phyloP scores from a whole-genome alignment of 1,140 invertebrate genomes.

The Harlomillsia oculata region DNA sequence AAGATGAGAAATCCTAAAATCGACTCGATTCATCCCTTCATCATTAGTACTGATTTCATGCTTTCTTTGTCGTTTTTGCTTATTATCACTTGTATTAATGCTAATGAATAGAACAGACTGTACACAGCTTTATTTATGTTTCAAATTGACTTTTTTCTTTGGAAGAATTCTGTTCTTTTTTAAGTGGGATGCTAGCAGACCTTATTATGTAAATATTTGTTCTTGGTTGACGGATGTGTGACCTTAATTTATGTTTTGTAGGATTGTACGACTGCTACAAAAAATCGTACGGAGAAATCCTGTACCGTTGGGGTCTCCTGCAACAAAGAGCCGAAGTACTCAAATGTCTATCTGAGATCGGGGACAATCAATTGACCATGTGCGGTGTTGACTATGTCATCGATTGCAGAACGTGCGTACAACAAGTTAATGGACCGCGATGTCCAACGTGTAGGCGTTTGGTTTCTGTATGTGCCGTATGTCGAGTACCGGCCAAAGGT shows the following conservation, averaged over 20 bases:
- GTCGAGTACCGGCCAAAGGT: constrained; percentile 74
- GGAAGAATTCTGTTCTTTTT: too few relatives aligned
- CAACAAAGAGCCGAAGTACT: constrained; percentile 69
- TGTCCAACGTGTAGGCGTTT: constrained; percentile 62
- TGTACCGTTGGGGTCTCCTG: constrained; percentile 71
- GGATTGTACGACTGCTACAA: constrained; percentile 76
- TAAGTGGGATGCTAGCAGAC: too few relatives aligned
- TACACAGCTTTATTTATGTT: too few relatives aligned
- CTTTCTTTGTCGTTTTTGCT: too few relatives aligned
- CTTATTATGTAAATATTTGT: too few relatives aligned
- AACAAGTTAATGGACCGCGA: constrained; percentile 43
- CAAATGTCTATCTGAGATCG: constrained; percentile 55
- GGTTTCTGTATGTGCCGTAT: constrained; percentile 68
- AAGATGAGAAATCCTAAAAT: too few relatives aligned
- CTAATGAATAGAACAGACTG: too few relatives aligned
- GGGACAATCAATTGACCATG: constrained; percentile 46
- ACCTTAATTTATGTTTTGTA: constrained; percentile 22
- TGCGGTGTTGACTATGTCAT: constrained; percentile 62
- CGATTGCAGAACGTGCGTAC: constrained; percentile 60
- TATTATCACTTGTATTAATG: too few relatives aligned
- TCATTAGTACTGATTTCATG: too few relatives aligned
- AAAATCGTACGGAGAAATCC: constrained; percentile 73
- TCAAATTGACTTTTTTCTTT: background rate
- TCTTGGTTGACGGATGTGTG: too few relatives aligned
- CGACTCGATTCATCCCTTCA: too few relatives aligned